Percentiles rank a stretch among this genome's conserved stretches.
These are phyloP conservation scores for Austrofundulus limnaeus DNA, from an alignment of 2,113 vertebrate genomes.

Conservation along the genomic window DNA sequence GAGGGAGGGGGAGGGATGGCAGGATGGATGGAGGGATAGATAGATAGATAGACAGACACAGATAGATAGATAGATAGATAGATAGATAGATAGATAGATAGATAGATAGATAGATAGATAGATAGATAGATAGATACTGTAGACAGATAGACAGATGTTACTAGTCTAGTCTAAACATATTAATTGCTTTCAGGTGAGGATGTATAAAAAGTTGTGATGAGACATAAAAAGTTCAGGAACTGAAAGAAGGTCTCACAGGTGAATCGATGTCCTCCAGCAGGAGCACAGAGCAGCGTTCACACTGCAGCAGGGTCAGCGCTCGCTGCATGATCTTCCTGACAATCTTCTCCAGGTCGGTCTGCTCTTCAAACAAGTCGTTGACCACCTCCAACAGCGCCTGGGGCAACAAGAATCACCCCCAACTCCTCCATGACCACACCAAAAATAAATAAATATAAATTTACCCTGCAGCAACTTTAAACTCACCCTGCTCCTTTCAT, in stretches of 20 bases:
- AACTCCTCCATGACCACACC: too few species aligned
- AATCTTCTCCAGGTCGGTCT: conserved; percentile 84
- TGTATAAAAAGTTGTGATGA: too few species aligned
- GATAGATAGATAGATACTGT: too few species aligned
- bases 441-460: background rate
- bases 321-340: conserved; percentile 85
- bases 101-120: too few species aligned
- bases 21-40: too few species aligned
- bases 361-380: conserved; percentile 83
- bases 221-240: background rate
- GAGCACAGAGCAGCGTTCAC: conserved; percentile 83
- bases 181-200: too few species aligned
- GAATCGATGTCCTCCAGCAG: conserved; percentile 83
- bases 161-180: too few species aligned
- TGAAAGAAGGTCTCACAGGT: conserved; percentile 64
- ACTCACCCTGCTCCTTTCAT: conserved; percentile 76
- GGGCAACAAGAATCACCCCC: background rate
- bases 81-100: too few species aligned
- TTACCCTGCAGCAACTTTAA: conserved; percentile 12
- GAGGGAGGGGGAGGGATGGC: too few species aligned
- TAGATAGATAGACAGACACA: too few species aligned
- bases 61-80: too few species aligned
- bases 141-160: too few species aligned
- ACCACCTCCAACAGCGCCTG: conserved; percentile 82
- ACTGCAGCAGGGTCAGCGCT: conserved; percentile 79